Evolutionary conservation across 2,113 vertebrate genomes (phyloP), one percentile per base, ranked within the genome.

Genomic region (Hystrix cristata): DNA sequence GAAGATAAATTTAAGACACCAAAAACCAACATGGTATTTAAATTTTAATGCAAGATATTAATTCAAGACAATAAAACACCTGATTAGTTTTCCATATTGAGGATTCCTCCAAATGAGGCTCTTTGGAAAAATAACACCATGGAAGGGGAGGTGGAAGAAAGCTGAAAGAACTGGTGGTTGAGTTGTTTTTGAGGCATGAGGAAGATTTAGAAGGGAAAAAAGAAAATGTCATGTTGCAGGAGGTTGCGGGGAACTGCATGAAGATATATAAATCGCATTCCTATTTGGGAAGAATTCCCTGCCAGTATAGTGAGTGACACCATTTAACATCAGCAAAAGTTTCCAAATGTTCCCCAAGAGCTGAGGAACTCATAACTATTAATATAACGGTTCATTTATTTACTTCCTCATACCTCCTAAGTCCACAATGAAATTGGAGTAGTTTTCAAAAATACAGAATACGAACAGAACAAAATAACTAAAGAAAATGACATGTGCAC

Each of bases 31-130:
- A 78, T 23, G 31, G 48, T n/a, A 23, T 13, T 91, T 85, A 80
- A n/a, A 38, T 67, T 34, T 74, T 9, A 67, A 27, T 7, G 85
- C 19, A 60, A 79, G 81, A 62, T 64, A 78, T 48, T 25, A 59
- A 93, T 27, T 83, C 57, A 86, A 94, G 80, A 90, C 43, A 95
- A 74, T 38, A 94, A 80, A 71, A 21, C 16, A 59, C 15, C 13
- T 16, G 38, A 62, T 51, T 64, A 72, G 0, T 64, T 62, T 46
- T 82, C 19, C 8, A 48, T n/a, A 19, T 21, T 57, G 51, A 83
- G 18, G 83, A 62, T 69, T 67, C 53, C 53, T 55, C 12, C 55
- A 43, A 57, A 65, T 18, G 43, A 29, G 93, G 53, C 19, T 82
- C 65, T 23, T 10, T 87, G 64, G 84, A 95, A 83, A 80, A 29